A percentile compares a stretch with the other conserved stretches of the same genome.
Conservation (phyloP, 2,113 vertebrate genomes). For the Anolis carolinensis region DNA sequence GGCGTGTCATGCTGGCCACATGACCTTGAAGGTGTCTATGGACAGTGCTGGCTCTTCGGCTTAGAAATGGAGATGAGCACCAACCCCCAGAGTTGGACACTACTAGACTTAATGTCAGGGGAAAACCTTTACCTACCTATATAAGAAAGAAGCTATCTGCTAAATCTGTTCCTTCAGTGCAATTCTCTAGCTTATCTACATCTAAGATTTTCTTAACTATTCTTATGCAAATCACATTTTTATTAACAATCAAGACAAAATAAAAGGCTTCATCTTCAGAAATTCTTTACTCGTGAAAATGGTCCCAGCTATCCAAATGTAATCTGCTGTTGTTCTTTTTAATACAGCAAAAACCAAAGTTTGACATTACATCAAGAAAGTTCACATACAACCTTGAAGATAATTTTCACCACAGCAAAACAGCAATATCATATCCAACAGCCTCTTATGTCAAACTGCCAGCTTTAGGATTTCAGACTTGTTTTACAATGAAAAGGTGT, state of each 20-base stretch:
- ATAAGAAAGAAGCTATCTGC: too few relatives aligned
- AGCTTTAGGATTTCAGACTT: slow-evolving; percentile 73
- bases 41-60: too few relatives aligned
- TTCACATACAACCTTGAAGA: slow-evolving; percentile 41
- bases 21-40: too few relatives aligned
- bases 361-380: slow-evolving; percentile 59
- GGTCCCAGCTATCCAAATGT: not conserved
- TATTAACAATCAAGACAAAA: not conserved
- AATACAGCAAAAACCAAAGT: slow-evolving; percentile 62
- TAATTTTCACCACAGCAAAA: not conserved
- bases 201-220: not conserved
- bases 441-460: slow-evolving; percentile 62
- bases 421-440: slow-evolving; percentile 19
- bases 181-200: not conserved
- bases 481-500: slow-evolving; percentile 67
- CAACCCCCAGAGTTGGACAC: too few relatives aligned
- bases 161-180: not conserved
- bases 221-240: not conserved
- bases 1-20: too few relatives aligned
- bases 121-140: too few relatives aligned
- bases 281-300: slow-evolving; percentile 1
- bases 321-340: slow-evolving; percentile 32
- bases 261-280: too few relatives aligned
- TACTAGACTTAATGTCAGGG: too few relatives aligned
- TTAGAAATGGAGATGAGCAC: too few relatives aligned